Evolutionary conservation across 2,888 invertebrate species (phyloP).

Genomic region (Cryptocephalus primarius): DNA sequence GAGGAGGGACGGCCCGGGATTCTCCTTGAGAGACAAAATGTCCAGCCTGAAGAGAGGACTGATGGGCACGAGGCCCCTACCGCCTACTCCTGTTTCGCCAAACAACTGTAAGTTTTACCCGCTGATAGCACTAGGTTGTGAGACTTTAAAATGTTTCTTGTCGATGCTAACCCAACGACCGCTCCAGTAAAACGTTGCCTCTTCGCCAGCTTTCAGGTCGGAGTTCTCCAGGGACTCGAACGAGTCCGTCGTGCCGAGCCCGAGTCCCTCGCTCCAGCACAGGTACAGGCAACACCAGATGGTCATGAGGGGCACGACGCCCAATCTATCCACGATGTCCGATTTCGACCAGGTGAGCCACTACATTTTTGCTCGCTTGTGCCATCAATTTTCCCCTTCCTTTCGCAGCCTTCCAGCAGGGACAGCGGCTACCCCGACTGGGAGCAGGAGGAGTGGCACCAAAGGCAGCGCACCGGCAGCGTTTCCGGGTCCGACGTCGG

Average conservation of each 20-base stretch:
- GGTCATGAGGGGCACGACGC: constrained; percentile 38
- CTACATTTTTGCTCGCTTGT: no score
- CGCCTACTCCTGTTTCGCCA: constrained; percentile 38
- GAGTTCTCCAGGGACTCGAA: constrained; percentile 24
- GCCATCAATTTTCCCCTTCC: not conserved
- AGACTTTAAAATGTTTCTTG: no score
- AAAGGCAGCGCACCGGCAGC: constrained; percentile 31
- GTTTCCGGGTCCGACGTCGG: constrained; percentile 32
- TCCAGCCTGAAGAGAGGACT: constrained; percentile 36
- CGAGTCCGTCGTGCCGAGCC: constrained; percentile 22
- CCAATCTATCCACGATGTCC: constrained; percentile 30
- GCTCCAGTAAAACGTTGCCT: not conserved
- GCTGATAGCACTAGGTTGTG: no score
- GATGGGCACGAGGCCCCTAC: constrained; percentile 42
- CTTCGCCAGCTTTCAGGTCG: constrained; percentile 22
- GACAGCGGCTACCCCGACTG: constrained; percentile 39
- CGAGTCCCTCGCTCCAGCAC: constrained; percentile 41
- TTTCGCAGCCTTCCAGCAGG: constrained; percentile 31
- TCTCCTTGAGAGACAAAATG: constrained; percentile 39
- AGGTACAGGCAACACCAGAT: constrained; percentile 48
- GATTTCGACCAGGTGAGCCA: constrained; percentile 28
- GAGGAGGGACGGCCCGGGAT: constrained; percentile 11
- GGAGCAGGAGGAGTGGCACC: constrained; percentile 33
- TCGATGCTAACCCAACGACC: no score
- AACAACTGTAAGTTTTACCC: constrained; percentile 3